These are phyloP conservation scores for Willisornis vidua DNA, from an alignment of 2,113 vertebrate species.

Conservation along the genomic window DNA sequence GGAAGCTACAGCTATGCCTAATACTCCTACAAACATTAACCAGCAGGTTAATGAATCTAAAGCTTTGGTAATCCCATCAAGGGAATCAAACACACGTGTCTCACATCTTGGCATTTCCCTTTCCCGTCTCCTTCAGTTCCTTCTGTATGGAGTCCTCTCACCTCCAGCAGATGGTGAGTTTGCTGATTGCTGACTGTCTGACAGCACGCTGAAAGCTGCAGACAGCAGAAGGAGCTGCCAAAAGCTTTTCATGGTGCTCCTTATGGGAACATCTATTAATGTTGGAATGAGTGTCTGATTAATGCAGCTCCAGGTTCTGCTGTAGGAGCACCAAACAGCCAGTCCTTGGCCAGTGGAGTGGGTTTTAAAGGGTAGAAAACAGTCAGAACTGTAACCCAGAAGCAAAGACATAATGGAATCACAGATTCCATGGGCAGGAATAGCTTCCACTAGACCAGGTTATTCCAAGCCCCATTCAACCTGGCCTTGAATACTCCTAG, in stretches of 20 bases:
- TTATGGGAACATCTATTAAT: not conserved
- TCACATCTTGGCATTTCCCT: not conserved
- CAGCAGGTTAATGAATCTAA: not conserved
- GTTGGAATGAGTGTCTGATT: not conserved
- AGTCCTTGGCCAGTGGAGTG: not conserved
- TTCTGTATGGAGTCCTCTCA: not conserved
- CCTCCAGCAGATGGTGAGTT: not conserved
- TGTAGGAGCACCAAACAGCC: not conserved
- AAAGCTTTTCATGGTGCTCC: not conserved
- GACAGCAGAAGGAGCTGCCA: constrained; percentile 11
- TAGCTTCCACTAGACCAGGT: not conserved
- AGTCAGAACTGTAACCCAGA: not conserved
- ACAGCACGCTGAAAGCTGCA: constrained; percentile 8
- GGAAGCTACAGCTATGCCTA: not conserved
- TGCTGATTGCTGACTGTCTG: not conserved
- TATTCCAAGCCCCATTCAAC: rapidly evolving
- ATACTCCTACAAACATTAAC: not conserved
- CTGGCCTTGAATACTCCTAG: not conserved
- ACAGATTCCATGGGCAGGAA: not conserved
- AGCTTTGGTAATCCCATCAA: not conserved
- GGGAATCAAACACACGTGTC: not conserved
- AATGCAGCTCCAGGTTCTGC: not conserved
- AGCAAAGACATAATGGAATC: not conserved
- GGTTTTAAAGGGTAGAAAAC: not conserved
- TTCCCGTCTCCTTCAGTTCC: not conserved